Evolutionary conservation across 1,140 invertebrate species (phyloP), one percentile per base, ranked within the genome.

Genomic region (Drosophila bipectinata): DNA sequence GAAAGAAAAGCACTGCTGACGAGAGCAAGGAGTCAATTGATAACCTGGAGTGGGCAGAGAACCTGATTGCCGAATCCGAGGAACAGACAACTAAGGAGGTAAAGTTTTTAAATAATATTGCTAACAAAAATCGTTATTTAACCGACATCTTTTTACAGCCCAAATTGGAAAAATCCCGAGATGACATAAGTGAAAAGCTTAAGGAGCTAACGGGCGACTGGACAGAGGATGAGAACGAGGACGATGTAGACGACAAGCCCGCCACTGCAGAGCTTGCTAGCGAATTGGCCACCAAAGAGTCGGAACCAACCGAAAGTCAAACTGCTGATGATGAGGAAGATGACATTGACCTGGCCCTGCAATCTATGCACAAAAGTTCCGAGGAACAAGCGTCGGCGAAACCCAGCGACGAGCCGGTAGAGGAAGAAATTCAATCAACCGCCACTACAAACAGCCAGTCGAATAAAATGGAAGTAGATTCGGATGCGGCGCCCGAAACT

Each of bases 181-280:
- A 87, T 61, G 83, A 87, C 45, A 90, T 91, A 37, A 91, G 89
- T 28, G 74, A 90, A 71, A 91, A 90, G 61, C 72, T 91, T 26
- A 91, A 91, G 7, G 87, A 90, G 56, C 66, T 91, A n/a, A 90
- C 90, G 12, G 87, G 88, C 7, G 90, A 91, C 72, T 91, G 90
- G 90, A 79, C 84, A 37, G 90, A 91, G 41, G 90, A 91, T 71
- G 90, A 91, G 24, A 88, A 91, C 39, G 90, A 91, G 4, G 90
- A 91, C 3, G 74, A 87, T 28, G 60, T 37, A 4, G 39, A 72
- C 32, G 71, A 71, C 1, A 73, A 83, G 44, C 56, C 68, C 3
- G 73, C 62, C 2, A 75, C 58, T 3, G 45, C 75, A 15, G 82
- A 82, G 49, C 30, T 63, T 47, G 30, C 26, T 34, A 26, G 30